Evolutionary conservation across 2,888 invertebrate genomes (phyloP).

Genomic region (Marasmarcha lunaedactyla): DNA sequence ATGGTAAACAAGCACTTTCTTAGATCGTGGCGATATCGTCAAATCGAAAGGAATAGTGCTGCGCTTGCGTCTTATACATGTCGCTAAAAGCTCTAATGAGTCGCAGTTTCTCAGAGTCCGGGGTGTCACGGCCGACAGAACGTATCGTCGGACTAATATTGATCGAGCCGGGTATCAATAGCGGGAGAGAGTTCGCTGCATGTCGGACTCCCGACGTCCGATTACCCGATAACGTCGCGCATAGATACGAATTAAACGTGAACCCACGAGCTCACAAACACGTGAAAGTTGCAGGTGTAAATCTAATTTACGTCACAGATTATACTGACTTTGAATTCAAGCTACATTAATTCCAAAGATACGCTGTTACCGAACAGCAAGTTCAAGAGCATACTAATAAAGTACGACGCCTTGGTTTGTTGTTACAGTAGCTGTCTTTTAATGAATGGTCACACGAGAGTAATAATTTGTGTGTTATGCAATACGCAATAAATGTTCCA

Average conservation of each 20-base stretch:
- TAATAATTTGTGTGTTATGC: constrained; percentile 33
- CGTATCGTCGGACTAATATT: constrained; percentile 35
- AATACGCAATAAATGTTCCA: constrained; percentile 35
- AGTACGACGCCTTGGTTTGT: constrained; percentile 28
- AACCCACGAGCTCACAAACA: constrained; percentile 35
- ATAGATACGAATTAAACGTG: constrained; percentile 28
- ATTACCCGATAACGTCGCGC: constrained; percentile 46
- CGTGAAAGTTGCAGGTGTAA: constrained; percentile 57
- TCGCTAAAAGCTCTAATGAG: constrained; percentile 46
- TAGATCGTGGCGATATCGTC: constrained; percentile 32
- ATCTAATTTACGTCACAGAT: constrained; percentile 25
- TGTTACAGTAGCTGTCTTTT: constrained; percentile 25
- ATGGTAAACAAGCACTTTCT: constrained; percentile 25
- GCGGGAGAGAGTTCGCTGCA: constrained; percentile 35
- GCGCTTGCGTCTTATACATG: constrained; percentile 29
- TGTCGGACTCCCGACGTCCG: constrained; percentile 27
- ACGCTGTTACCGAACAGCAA: constrained; percentile 20
- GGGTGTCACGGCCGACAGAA: constrained; percentile 16
- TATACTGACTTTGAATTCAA: constrained; percentile 30
- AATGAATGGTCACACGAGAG: constrained; percentile 31
- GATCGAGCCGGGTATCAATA: constrained; percentile 37
- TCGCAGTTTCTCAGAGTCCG: constrained; percentile 30
- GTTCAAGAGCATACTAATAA: constrained; percentile 49
- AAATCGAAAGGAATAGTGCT: constrained; percentile 20
- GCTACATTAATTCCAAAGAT: neutral